Evolutionary conservation across 2,113 vertebrate species (phyloP).

Genomic region (Dendropsophus ebraccatus): DNA sequence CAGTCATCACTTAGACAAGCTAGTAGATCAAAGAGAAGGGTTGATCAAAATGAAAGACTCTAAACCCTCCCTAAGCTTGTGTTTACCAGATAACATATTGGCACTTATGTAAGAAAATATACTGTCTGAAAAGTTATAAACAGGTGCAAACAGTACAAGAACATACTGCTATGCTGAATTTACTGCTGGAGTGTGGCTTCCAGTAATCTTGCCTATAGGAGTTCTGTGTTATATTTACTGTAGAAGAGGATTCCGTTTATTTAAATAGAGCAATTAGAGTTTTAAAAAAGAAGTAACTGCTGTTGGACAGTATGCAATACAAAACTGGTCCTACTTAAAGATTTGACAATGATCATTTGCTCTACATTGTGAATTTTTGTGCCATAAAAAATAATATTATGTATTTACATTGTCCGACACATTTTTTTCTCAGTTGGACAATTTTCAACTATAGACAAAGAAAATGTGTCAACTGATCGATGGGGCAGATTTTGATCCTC

Average conservation of each 20-base stretch:
- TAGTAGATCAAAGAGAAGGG: neutral
- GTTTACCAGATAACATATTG: neutral
- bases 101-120: neutral
- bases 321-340: too few species aligned
- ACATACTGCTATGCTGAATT: neutral
- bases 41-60: neutral
- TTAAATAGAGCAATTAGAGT: neutral
- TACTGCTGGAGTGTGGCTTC: neutral
- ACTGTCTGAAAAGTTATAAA: neutral
- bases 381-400: too few species aligned
- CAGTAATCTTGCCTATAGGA: neutral
- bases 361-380: too few species aligned
- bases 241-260: neutral
- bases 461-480: too few species aligned
- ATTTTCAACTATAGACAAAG: too few species aligned
- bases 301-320: too few species aligned
- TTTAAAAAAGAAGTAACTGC: neutral
- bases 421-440: too few species aligned
- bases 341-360: too few species aligned
- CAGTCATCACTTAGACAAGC: neutral
- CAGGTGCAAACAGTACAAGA: neutral
- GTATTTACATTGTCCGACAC: too few species aligned
- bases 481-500: too few species aligned
- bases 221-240: neutral
- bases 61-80: neutral